phyloP scores from a whole-genome alignment of 2,888 invertebrate genomes.

The Cinara cedri region DNA sequence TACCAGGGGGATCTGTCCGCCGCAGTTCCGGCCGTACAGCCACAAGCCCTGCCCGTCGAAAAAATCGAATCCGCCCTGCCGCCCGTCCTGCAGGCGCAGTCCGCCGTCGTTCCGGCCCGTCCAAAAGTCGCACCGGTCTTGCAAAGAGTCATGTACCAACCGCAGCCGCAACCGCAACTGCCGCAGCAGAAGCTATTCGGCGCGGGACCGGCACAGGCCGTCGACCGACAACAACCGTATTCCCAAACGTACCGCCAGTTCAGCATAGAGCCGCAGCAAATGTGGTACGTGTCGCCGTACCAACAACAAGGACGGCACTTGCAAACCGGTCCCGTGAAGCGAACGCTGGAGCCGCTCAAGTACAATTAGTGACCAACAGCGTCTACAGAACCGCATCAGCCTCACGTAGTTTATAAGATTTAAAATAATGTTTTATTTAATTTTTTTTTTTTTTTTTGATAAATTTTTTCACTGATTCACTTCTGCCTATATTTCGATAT shows the following conservation, averaged over 20 bases:
- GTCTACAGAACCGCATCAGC: neutral
- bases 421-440: neutral
- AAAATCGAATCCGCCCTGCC: neutral
- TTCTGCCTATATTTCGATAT: too few species aligned
- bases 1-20: neutral
- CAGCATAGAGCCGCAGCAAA: slow-evolving; percentile 21
- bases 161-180: neutral
- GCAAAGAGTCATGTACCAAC: neutral
- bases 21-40: neutral
- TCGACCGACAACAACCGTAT: slow-evolving; percentile 10
- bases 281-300: slow-evolving; percentile 35
- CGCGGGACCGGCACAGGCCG: neutral
- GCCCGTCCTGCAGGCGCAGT: slow-evolving; percentile 13
- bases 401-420: neutral
- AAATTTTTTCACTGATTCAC: neutral
- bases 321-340: neutral
- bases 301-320: slow-evolving; percentile 32
- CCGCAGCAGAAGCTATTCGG: neutral
- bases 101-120: neutral
- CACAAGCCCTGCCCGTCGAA: neutral
- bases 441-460: neutral
- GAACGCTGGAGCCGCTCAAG: neutral
- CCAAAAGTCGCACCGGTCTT: slow-evolving; percentile 16
- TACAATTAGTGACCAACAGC: neutral
- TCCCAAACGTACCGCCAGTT: neutral